Evolutionary conservation across 2,113 vertebrate genomes (phyloP).

Genomic region (Puma concolor): DNA sequence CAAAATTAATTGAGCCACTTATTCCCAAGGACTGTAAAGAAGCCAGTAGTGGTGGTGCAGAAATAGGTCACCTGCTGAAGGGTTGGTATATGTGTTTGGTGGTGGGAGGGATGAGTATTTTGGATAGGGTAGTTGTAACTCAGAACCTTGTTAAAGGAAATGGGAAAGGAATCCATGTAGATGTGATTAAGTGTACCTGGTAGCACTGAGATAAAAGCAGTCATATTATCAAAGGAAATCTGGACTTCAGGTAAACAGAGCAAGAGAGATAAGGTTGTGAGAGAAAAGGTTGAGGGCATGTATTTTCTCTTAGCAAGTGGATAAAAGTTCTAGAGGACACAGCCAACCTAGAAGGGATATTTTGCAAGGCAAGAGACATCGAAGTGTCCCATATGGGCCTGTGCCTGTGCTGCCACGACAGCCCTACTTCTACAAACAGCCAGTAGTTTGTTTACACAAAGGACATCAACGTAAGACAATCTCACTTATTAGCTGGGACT

Average conservation of each 20-base stretch:
- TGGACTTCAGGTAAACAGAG: neutral
- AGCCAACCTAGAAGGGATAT: neutral
- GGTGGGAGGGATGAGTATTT: neutral
- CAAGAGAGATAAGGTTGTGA: neutral
- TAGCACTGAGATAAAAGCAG: neutral
- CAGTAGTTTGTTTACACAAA: neutral
- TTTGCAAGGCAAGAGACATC: neutral
- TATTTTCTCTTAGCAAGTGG: neutral
- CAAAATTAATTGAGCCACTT: neutral
- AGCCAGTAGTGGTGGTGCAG: neutral
- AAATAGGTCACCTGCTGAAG: neutral
- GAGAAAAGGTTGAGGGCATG: neutral
- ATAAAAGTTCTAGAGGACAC: neutral
- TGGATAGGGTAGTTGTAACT: neutral
- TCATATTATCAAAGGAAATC: neutral
- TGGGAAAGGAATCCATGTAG: neutral
- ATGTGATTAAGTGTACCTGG: neutral
- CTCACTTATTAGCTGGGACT: neutral
- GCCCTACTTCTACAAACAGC: neutral
- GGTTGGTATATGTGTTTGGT: neutral
- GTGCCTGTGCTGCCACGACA: neutral
- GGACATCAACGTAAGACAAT: neutral
- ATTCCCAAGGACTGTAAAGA: neutral
- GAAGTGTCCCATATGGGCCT: neutral
- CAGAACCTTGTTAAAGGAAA: conserved; percentile 28